A percentile compares a stretch with the other conserved stretches of the same genome.
Conservation (phyloP, 1,140 invertebrate species). For the Coenobita brevimanus region DNA sequence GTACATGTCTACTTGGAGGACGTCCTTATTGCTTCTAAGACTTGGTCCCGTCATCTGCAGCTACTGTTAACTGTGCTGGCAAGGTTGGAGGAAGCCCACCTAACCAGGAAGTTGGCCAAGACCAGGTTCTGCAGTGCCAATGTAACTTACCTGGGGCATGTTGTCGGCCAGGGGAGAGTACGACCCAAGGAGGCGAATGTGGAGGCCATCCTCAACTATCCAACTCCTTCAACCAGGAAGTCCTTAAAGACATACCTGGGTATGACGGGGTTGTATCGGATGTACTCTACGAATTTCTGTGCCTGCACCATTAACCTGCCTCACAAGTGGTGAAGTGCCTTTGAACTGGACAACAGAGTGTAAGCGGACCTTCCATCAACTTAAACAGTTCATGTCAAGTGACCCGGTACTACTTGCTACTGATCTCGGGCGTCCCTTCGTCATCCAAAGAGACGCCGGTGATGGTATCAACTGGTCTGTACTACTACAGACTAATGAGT, state of each 20-base stretch:
- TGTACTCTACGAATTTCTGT: no score
- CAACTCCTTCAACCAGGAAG: not conserved
- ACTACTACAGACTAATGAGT: no score
- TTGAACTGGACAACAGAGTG: no score
- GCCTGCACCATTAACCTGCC: no score
- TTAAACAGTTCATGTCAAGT: no score
- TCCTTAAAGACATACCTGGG: not conserved
- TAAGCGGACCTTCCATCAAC: no score
- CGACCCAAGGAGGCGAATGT: not conserved
- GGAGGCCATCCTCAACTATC: slow-evolving; percentile 6
- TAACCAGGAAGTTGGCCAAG: not conserved
- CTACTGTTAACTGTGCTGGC: not conserved
- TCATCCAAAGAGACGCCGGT: no score
- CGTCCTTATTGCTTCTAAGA: not conserved
- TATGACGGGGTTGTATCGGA: not conserved
- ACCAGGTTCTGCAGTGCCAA: not conserved
- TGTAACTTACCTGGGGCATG: slow-evolving; percentile 16
- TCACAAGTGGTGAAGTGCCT: no score
- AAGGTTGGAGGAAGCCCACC: not conserved
- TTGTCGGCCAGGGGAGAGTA: not conserved
- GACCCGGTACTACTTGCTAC: no score
- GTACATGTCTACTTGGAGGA: no score
- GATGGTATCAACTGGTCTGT: no score
- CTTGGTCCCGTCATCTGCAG: not conserved
- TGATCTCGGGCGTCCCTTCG: no score